Evolutionary conservation across 2,797 vertebrate species (phyloP), one percentile per base, ranked within the genome.

Genomic region (Ctenosaura bakeri): DNA sequence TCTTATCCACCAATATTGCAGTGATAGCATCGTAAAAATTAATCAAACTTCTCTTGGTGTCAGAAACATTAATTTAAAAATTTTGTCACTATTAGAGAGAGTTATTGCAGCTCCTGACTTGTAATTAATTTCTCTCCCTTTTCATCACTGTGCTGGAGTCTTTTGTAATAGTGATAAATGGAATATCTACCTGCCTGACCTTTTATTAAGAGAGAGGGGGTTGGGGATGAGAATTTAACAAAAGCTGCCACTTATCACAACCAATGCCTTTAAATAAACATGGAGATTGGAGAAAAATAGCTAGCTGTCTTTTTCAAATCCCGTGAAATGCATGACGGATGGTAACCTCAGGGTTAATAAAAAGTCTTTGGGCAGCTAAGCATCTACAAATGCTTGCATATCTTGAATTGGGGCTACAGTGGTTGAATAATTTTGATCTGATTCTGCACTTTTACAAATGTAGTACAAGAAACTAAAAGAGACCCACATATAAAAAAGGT

Each of bases 101-200:
- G 97, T 97, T 97, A 97, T 96, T 97, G 96, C 96, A 97, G 96
- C 95, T 97, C 97, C 96, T 96, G 96, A 97, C 96, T 97, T 94
- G 95, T 98, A 98, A 98, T 98, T 98, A 98, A 98, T 98, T 98
- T 98, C 97, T 96, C 96, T 96, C 97, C 95, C 96, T 97, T 97
- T 97, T 97, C 95, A 97, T 97, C 97, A 94, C 94, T 94, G 91
- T 91, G 93, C 95, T 94, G 95, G 94, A 96, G 92, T 95, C 93
- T 94, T 97, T 97, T 97, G 94, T 97, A 98, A 97, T 97, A 93
- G 95, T 97, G 97, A 97, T 97, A 97, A 97, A 97, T 97, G 96
- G 94, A 96, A 95, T 94, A 94, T 95, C 95, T 96, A 95, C 95
- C 96, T 96, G 96, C 94, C 96, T 96, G 97, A 97, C 96, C 96